A percentile compares a stretch with the other conserved stretches of the same genome.
phyloP scores from a whole-genome alignment of 2,113 vertebrate species.

The Lasiurus borealis region DNA sequence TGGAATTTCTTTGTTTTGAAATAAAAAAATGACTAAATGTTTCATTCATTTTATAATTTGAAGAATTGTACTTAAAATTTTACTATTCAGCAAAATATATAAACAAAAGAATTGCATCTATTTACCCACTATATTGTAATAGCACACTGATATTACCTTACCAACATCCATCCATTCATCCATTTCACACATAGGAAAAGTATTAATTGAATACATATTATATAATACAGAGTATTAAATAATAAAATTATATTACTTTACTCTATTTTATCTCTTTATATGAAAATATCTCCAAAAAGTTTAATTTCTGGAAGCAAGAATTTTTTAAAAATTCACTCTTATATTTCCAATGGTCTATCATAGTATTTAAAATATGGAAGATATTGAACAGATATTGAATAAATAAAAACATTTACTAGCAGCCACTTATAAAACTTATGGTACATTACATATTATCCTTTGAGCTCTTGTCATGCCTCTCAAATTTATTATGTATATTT shows the following conservation, averaged over 20 bases:
- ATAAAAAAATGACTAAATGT: background rate
- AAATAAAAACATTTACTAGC: background rate
- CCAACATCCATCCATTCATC: background rate
- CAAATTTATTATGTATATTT: background rate
- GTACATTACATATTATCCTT: background rate
- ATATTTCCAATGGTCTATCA: background rate
- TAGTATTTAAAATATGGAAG: background rate
- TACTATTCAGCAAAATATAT: background rate
- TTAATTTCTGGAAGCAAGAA: background rate
- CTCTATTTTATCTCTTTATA: background rate
- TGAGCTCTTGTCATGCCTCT: background rate
- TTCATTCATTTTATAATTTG: background rate
- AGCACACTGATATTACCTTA: background rate
- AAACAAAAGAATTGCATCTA: background rate
- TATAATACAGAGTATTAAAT: background rate
- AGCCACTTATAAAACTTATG: background rate
- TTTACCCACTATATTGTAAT: background rate
- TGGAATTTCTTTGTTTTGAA: background rate
- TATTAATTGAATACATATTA: background rate
- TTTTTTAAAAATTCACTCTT: background rate
- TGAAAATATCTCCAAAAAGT: background rate
- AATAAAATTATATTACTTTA: background rate
- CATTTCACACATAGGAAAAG: background rate
- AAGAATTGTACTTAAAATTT: background rate
- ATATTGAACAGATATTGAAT: background rate